Evolutionary conservation across 2,113 vertebrate species (phyloP).

Genomic region (Campylomormyrus numenius): DNA sequence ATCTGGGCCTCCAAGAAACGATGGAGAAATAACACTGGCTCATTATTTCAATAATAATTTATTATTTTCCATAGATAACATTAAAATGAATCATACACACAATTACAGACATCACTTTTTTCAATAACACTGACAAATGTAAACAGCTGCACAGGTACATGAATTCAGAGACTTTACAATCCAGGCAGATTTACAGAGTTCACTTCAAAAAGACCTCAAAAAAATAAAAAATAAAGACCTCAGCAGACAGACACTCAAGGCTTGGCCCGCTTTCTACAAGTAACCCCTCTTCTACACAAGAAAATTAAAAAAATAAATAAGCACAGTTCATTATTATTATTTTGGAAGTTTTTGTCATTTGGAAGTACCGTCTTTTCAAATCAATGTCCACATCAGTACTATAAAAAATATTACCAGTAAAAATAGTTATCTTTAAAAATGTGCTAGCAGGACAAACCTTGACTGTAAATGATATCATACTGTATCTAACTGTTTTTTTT

Average conservation of each 20-base stretch:
- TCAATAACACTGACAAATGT: conserved; percentile 67
- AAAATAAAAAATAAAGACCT: conserved; percentile 26
- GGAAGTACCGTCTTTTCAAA: conserved; percentile 50
- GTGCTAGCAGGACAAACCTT: conserved; percentile 63
- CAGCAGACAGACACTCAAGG: conserved; percentile 61
- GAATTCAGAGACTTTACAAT: conserved; percentile 66
- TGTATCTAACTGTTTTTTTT: conserved; percentile 19
- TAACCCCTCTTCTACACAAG: conserved; percentile 57
- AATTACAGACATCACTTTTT: conserved; percentile 65
- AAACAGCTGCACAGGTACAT: conserved; percentile 61
- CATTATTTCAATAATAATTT: conserved; percentile 45
- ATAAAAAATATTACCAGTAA: conserved; percentile 67
- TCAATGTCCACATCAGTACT: conserved; percentile 55
- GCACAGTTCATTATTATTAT: conserved; percentile 41
- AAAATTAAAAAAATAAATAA: conserved; percentile 53
- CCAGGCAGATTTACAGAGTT: conserved; percentile 57
- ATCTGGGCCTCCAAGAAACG: neutral
- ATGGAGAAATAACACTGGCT: neutral
- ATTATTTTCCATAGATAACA: conserved; percentile 71
- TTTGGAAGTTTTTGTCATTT: conserved; percentile 57
- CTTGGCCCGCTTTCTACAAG: conserved; percentile 65
- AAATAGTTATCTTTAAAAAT: conserved; percentile 76
- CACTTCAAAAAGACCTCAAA: conserved; percentile 41
- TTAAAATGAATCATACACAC: conserved; percentile 63
- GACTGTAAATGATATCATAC: conserved; percentile 54